These are phyloP conservation scores for Batillaria attramentaria DNA, from an alignment of 1,140 invertebrate species.

Conservation along the genomic window DNA sequence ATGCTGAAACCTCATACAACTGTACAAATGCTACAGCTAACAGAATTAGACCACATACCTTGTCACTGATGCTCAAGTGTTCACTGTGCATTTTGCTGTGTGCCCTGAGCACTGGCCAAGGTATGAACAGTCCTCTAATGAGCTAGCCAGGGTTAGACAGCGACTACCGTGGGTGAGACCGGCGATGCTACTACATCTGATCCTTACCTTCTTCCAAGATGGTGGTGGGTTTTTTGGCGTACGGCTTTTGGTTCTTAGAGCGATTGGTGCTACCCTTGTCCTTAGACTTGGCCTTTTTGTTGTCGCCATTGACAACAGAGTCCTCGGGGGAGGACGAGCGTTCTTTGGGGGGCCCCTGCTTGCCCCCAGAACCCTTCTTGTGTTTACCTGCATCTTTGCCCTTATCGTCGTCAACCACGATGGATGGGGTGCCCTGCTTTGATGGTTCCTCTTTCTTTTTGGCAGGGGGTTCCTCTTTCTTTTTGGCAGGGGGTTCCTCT, in stretches of 20 bases:
- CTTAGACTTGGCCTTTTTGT: slow-evolving; percentile 31
- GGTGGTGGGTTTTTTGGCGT: slow-evolving; percentile 61
- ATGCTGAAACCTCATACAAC: too few species aligned
- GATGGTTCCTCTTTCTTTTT: slow-evolving; percentile 15
- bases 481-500: slow-evolving; percentile 15
- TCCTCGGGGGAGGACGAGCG: slow-evolving; percentile 33
- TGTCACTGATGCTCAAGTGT: too few species aligned
- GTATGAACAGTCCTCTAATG: too few species aligned
- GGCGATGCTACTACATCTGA: not conserved
- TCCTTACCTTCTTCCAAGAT: slow-evolving; percentile 66
- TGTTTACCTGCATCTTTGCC: slow-evolving; percentile 33
- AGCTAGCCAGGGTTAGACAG: too few species aligned
- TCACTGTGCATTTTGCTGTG: too few species aligned
- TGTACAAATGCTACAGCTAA: too few species aligned
- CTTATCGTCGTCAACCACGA: slow-evolving; percentile 16
- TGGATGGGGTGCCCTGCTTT: slow-evolving; percentile 21
- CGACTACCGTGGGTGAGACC: too few species aligned
- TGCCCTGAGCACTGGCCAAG: too few species aligned
- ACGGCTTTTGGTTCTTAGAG: slow-evolving; percentile 50
- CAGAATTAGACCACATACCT: too few species aligned
- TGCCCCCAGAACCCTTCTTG: slow-evolving; percentile 17
- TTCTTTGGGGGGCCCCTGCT: slow-evolving; percentile 27
- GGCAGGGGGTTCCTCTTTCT: slow-evolving; percentile 4
- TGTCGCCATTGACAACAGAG: slow-evolving; percentile 23
- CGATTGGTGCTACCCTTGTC: slow-evolving; percentile 26